A percentile compares a stretch with the other conserved stretches of the same genome.
Conservation (phyloP, 2,888 invertebrate species). For the Rhingia rostrata region DNA sequence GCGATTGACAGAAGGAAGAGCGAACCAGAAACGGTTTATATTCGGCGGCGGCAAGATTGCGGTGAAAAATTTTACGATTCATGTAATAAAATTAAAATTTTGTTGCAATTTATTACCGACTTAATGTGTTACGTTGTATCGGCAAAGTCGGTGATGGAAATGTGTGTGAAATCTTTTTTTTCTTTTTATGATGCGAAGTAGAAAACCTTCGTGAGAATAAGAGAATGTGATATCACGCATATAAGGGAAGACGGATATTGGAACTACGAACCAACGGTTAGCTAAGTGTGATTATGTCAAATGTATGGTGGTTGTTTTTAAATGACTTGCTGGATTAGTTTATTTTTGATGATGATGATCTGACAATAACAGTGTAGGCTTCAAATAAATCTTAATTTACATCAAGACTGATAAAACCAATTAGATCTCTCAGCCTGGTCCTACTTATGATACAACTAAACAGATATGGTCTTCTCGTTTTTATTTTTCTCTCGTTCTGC, state of each 20-base stretch:
- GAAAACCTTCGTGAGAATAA: not conserved
- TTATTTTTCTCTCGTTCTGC: too few species aligned
- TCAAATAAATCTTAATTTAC: too few species aligned
- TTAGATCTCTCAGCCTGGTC: too few species aligned
- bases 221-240: not conserved
- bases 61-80: constrained; percentile 65
- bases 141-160: not conserved
- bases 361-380: too few species aligned
- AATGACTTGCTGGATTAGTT: too few species aligned
- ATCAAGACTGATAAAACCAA: too few species aligned
- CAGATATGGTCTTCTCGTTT: too few species aligned
- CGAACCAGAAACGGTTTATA: constrained; percentile 27
- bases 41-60: constrained; percentile 64
- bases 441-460: too few species aligned
- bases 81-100: constrained; percentile 72
- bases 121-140: constrained; percentile 56
- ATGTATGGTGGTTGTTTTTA: too few species aligned
- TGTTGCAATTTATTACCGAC: constrained; percentile 66
- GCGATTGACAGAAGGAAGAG: constrained; percentile 9
- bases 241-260: not conserved
- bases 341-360: too few species aligned
- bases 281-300: too few species aligned
- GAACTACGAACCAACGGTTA: too few species aligned
- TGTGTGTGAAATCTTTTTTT: constrained; percentile 35
- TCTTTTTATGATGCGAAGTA: not conserved